Evolutionary conservation across 35 echinoderm and acorn worm species (phyloP), one percentile per base, ranked within the genome.

Genomic region (Ptychodera flava): DNA sequence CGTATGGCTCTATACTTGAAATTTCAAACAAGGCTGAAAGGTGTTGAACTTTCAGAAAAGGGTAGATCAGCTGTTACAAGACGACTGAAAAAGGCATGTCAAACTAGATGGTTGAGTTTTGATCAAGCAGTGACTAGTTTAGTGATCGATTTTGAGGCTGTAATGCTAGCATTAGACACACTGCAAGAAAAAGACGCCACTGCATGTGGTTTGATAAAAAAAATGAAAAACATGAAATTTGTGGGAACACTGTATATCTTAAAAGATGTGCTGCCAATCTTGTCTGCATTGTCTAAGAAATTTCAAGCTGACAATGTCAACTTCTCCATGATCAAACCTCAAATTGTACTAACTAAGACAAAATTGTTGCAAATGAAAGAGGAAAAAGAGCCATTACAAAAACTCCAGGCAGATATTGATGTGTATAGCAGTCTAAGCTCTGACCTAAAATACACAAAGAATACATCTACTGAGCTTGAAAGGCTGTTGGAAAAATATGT

Each of bases 101-200:
- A 80, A 38, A 88, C 78, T 34, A 27, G 87, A 82, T 88, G 87
- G 87, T 15, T 88, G 29, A 80, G 77, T 27, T 80, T 88, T 45
- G 87, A 88, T 81, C 87, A 75, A 15, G 2, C 78, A 22, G 87
- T 88, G 0, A 32, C 79, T 36, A 79, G 34, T 28, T 77, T 80
- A 15, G 79, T 31, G 12, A 36, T 31, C 15, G 78, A 88, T 1
- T 53, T 38, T 52, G 36, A 37, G 30, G 78, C 87, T 81, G 29
- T 88, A 31, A 34, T 88, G 34, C 28, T 36, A 0, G 53, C 87
- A 1, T 79, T 88, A 10, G 29, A 52, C 32, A 15, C 81, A 1
- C 80, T 88, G 22, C 77, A 81, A 64, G 45, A 64, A 36, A 82
- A 31, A 31, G 87, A 88, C 82, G 87, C 87, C 0, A 32, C 80